Evolutionary conservation across 2,888 invertebrate species (phyloP).

Genomic region (Chymomyza procnemis): DNA sequence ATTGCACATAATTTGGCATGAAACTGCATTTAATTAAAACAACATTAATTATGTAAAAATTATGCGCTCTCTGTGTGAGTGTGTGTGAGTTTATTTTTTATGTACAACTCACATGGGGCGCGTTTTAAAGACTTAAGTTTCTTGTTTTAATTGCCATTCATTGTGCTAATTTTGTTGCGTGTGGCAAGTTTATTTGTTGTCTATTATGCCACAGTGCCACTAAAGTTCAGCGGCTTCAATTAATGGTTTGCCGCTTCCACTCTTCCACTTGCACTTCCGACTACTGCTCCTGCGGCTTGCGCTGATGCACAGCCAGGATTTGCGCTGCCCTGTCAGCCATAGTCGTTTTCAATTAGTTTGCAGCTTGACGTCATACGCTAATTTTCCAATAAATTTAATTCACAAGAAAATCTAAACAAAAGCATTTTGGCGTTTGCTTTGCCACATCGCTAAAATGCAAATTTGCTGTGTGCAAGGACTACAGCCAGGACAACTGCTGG

Average conservation of each 20-base stretch:
- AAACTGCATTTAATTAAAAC: constrained; percentile 37
- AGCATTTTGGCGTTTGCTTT: constrained; percentile 41
- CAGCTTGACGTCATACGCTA: constrained; percentile 62
- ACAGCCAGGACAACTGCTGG: constrained; percentile 6
- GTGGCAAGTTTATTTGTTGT: constrained; percentile 49
- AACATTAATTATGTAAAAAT: constrained; percentile 48
- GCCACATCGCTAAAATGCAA: constrained; percentile 60
- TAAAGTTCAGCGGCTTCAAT: constrained; percentile 40
- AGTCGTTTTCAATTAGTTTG: constrained; percentile 44
- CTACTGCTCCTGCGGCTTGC: constrained; percentile 14
- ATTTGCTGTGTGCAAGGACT: constrained; percentile 47
- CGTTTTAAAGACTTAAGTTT: constrained; percentile 3
- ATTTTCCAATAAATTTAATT: constrained; percentile 73
- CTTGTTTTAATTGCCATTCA: constrained; percentile 33
- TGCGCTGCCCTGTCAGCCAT: constrained; percentile 15
- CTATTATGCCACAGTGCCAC: constrained; percentile 5
- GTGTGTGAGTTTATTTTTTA: constrained; percentile 14
- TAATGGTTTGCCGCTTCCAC: constrained; percentile 54
- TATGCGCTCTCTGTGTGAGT: constrained; percentile 41
- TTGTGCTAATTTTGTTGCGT: constrained; percentile 52
- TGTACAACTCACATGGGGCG: constrained; percentile 16
- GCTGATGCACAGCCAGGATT: constrained; percentile 3
- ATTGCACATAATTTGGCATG: constrained; percentile 48
- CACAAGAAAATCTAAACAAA: constrained; percentile 69
- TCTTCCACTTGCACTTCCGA: constrained; percentile 19